Evolutionary conservation across 2,113 vertebrate genomes (phyloP), one percentile per base, ranked within the genome.

Genomic region (Arenaria interpres): DNA sequence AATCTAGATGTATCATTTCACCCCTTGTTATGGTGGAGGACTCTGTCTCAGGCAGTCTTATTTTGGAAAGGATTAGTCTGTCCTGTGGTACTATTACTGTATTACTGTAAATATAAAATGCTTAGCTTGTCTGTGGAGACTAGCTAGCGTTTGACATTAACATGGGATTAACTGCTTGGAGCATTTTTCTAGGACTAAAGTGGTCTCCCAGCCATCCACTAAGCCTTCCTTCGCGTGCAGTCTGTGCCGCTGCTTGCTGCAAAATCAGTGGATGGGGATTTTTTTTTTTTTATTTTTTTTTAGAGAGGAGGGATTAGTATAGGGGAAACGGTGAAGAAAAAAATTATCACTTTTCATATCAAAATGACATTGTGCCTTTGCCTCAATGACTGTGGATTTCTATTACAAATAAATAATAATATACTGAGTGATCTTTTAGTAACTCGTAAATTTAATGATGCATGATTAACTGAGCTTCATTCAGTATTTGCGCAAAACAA

Each of bases 81-180:
- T 71, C 63, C 90, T 85, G 41, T 68, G 50, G 9, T 88, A 28
- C 88, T 82, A 3, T 72, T 87, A 64, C 84, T 91, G 64, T 68
- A 80, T 93, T 93, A 88, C 46, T 91, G 94, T 85, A 77, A 92
- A 79, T 53, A 71, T 43, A 71, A 89, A 96, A 91, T 88, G 81
- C 57, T 93, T 54, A 85, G 45, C 53, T 43, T 66, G 88, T 8
- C 63, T n/a, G 25, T n/a, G 62, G 85, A 77, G 60, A 50, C 41
- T 68, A 60, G 60, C 66, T 27, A 28, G 66, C 7, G 6, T 82
- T 85, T 10, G 2, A 69, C 69, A 85, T 82, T 32, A 79, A 23
- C 77, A n/a, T 17, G 77, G 78, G 84, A 91, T 96, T 94, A 96
- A 95, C 41, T 87, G 91, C 77, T 68, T 22, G 43, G 22, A 72